Evolutionary conservation across 1,140 invertebrate genomes (phyloP).

Genomic region (Cepaea nemoralis): DNA sequence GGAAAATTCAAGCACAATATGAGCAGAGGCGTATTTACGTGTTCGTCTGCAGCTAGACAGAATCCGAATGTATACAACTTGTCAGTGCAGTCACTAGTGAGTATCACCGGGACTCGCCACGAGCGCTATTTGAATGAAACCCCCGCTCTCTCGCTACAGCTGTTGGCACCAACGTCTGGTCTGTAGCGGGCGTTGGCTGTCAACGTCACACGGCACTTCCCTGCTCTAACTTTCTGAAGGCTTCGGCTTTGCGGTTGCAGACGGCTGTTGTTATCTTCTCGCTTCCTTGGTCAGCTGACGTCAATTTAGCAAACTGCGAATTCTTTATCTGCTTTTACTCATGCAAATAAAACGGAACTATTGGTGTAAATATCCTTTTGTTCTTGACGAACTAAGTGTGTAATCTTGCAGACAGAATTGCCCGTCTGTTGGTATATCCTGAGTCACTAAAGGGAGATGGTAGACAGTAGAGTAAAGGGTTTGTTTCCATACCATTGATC

Average conservation of each 20-base stretch:
- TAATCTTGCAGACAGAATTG: too few species aligned
- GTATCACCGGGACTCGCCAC: background rate
- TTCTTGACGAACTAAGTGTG: too few species aligned
- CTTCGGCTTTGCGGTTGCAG: background rate
- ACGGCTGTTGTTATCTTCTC: background rate
- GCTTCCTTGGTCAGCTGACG: background rate
- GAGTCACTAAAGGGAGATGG: too few species aligned
- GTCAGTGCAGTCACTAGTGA: background rate
- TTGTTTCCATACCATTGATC: too few species aligned
- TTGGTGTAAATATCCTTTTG: too few species aligned
- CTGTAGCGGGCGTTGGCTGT: background rate
- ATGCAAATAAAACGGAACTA: too few species aligned
- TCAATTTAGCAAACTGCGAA: background rate
- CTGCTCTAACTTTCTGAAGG: background rate
- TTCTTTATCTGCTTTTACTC: background rate
- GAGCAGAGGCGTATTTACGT: too few species aligned
- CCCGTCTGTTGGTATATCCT: too few species aligned
- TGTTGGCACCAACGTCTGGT: background rate
- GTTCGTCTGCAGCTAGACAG: background rate
- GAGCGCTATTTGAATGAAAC: background rate
- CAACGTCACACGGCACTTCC: background rate
- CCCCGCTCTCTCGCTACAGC: background rate
- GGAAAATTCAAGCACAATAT: too few species aligned
- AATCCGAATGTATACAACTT: background rate
- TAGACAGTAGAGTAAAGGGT: too few species aligned